Evolutionary conservation across 2,113 vertebrate species (phyloP), one percentile per base, ranked within the genome.

Genomic region (Cyprinus carpio): DNA sequence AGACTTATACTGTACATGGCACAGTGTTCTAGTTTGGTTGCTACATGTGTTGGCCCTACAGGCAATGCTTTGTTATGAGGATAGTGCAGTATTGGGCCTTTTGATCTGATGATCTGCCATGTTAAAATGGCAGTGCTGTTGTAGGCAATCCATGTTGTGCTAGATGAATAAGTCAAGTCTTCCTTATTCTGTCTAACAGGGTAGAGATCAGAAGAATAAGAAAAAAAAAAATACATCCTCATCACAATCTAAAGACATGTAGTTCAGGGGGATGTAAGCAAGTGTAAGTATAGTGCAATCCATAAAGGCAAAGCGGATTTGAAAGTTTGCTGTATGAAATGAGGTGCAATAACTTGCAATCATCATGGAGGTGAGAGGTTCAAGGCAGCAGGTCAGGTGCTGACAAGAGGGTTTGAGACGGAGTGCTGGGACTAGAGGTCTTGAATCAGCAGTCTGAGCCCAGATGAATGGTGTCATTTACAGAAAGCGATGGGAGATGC

Each of bases 381-480:
- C 56, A 75, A 65, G 34, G 23, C 54, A 29, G 78, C 18, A 40
- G 65, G 62, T 60, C 65, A 43, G 67, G 64, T 83, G 84, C 78
- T 87, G 86, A 83, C 72, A 60, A 64, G 62, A 46, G 69, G 60
- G 18, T 58, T 69, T 81, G 67, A 85, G 76, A 64, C 18, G 5
- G 43, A 81, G 31, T 9, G 71, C 58, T 71, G 62, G 34, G 37
- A 76, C 31, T 75, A 27, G 76, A 79, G 51, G 37, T 85, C 65
- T 79, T 64, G 62, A 56, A 78, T 85, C 87, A 87, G 87, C 67
- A 85, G 72, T 75, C 81, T 64, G 34, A 75, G 37, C 67, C n/a
- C 9, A 84, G 87, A 89, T n/a, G 25, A 83, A 90, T 88, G 85
- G 64, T 75, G 85, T 90, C 84, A 90, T 85, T 90, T 88, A 85